Percentiles rank a stretch among this genome's conserved stretches.
Evolutionary conservation across 2,797 vertebrate species (phyloP).

Genomic region (Avahi laniger): DNA sequence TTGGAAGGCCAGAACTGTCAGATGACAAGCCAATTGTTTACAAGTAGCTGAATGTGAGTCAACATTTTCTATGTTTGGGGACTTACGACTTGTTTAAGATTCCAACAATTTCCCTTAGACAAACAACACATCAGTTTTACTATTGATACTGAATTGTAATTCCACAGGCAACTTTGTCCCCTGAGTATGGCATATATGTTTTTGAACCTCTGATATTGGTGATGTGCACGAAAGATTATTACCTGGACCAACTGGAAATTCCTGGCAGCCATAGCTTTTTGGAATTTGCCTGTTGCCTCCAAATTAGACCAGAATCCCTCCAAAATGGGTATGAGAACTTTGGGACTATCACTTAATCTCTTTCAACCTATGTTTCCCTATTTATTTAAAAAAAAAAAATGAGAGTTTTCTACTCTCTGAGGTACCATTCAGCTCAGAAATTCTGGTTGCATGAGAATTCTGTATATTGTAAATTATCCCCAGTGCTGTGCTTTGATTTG

Average conservation of each 20-base stretch:
- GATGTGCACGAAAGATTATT: background rate
- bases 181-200: background rate
- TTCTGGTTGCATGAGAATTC: background rate
- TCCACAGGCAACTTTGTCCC: background rate
- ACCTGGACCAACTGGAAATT: background rate
- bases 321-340: background rate
- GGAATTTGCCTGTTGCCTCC: background rate
- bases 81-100: background rate
- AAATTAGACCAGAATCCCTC: background rate
- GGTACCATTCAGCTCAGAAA: background rate
- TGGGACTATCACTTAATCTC: background rate
- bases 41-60: background rate
- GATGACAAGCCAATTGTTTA: background rate
- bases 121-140: background rate
- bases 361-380: background rate
- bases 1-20: background rate
- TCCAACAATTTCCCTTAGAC: background rate
- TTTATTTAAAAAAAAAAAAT: background rate
- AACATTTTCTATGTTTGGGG: background rate
- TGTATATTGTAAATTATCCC: background rate
- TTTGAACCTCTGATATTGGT: background rate
- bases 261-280: background rate
- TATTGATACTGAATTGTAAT: background rate
- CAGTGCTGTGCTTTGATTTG: background rate
- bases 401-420: background rate